These are phyloP conservation scores for Xestia sexstrigata DNA, from an alignment of 2,888 invertebrate species.

Conservation along the genomic window DNA sequence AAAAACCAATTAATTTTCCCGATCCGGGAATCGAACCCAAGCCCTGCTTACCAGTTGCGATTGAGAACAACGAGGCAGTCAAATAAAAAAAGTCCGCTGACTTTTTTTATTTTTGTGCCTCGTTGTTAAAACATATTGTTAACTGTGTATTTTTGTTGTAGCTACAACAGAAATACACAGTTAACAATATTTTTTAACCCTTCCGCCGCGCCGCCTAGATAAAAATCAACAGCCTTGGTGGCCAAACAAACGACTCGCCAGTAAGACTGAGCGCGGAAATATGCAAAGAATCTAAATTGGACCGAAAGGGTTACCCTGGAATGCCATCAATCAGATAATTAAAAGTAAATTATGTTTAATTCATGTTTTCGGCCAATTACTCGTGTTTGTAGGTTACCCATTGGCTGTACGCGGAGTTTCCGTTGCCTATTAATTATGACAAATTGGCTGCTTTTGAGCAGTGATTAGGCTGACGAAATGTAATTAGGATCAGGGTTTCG, in stretches of 20 bases:
- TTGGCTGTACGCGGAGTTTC: conserved; percentile 55
- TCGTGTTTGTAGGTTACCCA: conserved; percentile 54
- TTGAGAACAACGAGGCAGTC: no score
- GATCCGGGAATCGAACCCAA: no score
- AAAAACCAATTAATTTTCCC: no score
- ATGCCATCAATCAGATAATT: conserved; percentile 76
- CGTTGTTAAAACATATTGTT: no score
- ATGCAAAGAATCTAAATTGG: conserved; percentile 79
- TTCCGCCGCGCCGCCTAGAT: conserved; percentile 63
- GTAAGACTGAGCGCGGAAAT: conserved; percentile 42
- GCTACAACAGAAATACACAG: not conserved
- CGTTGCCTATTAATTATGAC: conserved; percentile 71
- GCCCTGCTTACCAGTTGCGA: no score
- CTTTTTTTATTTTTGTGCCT: no score
- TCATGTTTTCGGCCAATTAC: conserved; percentile 74
- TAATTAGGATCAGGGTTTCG: conserved; percentile 52
- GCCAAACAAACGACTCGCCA: conserved; percentile 63
- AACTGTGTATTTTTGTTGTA: no score
- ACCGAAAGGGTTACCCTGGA: conserved; percentile 76
- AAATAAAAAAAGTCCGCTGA: no score
- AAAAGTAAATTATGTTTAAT: conserved; percentile 73
- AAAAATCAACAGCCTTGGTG: conserved; percentile 69
- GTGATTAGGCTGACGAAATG: conserved; percentile 52
- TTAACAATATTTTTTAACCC: conserved; percentile 56
- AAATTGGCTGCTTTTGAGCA: conserved; percentile 65